Conservation (phyloP, 2,113 vertebrate species). For the Lophotis ruficrista region DNA sequence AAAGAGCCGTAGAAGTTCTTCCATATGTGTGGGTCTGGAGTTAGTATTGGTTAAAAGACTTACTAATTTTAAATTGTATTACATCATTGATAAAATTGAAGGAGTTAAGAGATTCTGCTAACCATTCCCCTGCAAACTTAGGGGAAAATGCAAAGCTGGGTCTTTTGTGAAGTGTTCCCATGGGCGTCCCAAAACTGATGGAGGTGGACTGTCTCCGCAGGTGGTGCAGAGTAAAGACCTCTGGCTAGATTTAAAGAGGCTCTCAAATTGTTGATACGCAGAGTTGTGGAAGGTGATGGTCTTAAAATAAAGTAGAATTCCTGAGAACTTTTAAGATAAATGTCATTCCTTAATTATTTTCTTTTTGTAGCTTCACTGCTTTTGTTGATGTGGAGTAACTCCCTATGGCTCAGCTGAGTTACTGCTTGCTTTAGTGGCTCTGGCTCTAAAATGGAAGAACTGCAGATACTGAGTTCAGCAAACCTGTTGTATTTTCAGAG, state of each 20-base stretch:
- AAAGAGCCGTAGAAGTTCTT: rapidly evolving
- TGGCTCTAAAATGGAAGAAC: background rate
- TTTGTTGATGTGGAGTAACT: background rate
- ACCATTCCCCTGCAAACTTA: rapidly evolving
- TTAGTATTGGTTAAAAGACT: background rate
- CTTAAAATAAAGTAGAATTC: background rate
- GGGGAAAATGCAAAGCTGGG: background rate
- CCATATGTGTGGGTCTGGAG: background rate
- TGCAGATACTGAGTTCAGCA: background rate
- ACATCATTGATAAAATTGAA: rapidly evolving
- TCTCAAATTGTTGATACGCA: background rate
- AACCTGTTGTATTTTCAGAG: background rate
- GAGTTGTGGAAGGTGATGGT: background rate
- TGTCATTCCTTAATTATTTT: background rate
- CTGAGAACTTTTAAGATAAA: background rate
- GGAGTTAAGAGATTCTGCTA: background rate
- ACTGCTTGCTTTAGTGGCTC: background rate
- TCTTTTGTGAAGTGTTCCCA: background rate
- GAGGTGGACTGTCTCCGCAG: background rate
- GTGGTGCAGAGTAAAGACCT: background rate
- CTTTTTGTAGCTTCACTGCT: background rate
- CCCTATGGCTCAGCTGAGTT: background rate
- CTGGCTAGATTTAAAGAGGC: background rate
- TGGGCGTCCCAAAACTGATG: background rate
- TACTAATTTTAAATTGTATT: background rate